Base-by-base conservation (phyloP, 2,888 invertebrate species). In the Athrips mouffetella region DNA sequence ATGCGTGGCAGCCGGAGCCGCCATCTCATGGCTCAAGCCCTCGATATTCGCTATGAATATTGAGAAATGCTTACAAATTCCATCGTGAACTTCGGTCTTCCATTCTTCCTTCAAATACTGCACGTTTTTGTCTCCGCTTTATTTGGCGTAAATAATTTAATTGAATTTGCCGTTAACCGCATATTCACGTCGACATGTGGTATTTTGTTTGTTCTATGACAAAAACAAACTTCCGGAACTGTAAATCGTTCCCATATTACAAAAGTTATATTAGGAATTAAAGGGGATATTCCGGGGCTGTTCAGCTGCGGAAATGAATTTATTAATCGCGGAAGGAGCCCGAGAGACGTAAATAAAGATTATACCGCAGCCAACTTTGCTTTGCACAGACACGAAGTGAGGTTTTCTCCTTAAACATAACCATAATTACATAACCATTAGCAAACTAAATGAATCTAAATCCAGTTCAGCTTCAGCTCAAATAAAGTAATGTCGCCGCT, bases 21-120 rank as follows among this genome's bases (percentile, higher is more conserved):
- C 49, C 47, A 47, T 31, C 50, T 35, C 42, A 51, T 48, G 58
- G 58, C 55, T 52, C 52, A 58, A 51, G 62, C 55, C 54, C 60
- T 62, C 63, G 66, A 71, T 73, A 76, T 75, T 74, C 65, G 70
- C 73, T 73, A 75, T 75, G 79, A 82, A 79, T 84, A 84, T 84
- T 82, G 79, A 80, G 74, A 80, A 77, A 81, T 74, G 70, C 74
- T 80, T 73, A 69, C 70, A 74, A 79, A 82, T 81, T 78, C 76
- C 74, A 60, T 55, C 51, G 60, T 57, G 54, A 71, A 73, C 68
- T 67, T 37, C 21, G 56, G n/a, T n/a, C n/a, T n/a, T n/a, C 63
- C 57, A 55, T 58, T 60, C 51, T 58, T 62, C 62, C 65, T 58
- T 63, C 60, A 64, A 76, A 75, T 74, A 67, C 65, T 66, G 59